phyloP scores from a whole-genome alignment of 2,113 vertebrate genomes.

The Spermophilus dauricus region DNA sequence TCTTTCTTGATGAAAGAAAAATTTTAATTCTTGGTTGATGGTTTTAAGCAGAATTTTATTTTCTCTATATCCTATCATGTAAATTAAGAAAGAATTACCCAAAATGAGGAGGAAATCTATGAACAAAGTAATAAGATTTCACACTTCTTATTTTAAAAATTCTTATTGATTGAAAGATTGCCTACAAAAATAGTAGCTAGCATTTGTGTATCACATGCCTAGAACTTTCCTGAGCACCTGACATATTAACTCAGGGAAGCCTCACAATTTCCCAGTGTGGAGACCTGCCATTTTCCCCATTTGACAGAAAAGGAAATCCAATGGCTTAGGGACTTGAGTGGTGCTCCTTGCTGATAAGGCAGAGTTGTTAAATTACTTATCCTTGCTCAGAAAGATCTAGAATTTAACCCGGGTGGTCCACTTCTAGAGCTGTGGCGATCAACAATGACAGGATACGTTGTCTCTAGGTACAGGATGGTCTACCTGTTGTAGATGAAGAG shows the following conservation, averaged over 20 bases:
- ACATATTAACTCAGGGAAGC: neutral
- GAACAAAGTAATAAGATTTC: neutral
- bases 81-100: neutral
- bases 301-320: neutral
- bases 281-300: neutral
- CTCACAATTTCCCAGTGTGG: neutral
- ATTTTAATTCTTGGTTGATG: neutral
- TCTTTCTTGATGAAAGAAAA: neutral
- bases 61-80: neutral
- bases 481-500: neutral
- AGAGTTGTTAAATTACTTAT: neutral
- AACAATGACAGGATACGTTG: fast-evolving
- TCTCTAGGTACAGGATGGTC: neutral
- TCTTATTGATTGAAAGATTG: neutral
- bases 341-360: neutral
- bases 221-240: neutral
- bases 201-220: neutral
- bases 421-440: neutral
- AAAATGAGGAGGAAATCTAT: constrained; percentile 1
- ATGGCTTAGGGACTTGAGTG: fast-evolving
- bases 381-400: neutral
- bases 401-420: neutral
- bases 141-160: neutral
- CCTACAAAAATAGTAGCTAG: neutral
- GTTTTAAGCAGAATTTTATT: neutral